Evolutionary conservation across 2,113 vertebrate genomes (phyloP).

Genomic region (Limanda limanda): DNA sequence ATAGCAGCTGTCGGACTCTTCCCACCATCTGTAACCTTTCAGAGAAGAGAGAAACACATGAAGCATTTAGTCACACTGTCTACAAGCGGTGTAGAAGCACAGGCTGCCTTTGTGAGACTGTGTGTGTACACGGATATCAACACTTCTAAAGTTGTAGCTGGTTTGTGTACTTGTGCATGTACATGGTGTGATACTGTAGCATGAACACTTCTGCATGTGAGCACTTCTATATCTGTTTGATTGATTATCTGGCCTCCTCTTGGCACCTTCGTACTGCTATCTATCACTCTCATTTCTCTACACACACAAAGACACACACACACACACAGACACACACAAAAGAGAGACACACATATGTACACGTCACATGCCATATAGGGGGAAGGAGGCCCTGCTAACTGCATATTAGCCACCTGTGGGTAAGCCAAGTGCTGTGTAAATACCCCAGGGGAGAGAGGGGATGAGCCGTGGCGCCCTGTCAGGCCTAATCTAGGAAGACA

Average conservation of each 20-base stretch:
- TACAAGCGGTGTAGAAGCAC: too few relatives aligned
- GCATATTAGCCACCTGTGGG: conserved; percentile 76
- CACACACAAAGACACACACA: conserved; percentile 28
- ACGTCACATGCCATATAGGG: conserved; percentile 49
- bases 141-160: neutral
- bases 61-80: conserved; percentile 24
- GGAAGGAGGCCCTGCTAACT: conserved; percentile 42
- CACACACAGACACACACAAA: neutral
- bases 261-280: conserved; percentile 45
- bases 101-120: too few relatives aligned
- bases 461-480: conserved; percentile 69
- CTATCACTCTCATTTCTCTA: conserved; percentile 37
- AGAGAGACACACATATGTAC: neutral
- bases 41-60: conserved; percentile 7
- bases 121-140: neutral
- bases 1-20: conserved; percentile 36
- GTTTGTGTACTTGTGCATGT: conserved; percentile 17
- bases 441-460: conserved; percentile 62
- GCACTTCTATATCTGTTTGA: conserved; percentile 57
- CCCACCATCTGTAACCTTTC: conserved; percentile 26
- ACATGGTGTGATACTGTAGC: conserved; percentile 37
- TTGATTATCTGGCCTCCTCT: conserved; percentile 62
- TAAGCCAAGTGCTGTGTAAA: conserved; percentile 73
- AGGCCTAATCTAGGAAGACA: conserved; percentile 68
- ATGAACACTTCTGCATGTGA: conserved; percentile 56